Conservation (phyloP, 2,797 vertebrate genomes). For the Platyrinchus mystaceus region DNA sequence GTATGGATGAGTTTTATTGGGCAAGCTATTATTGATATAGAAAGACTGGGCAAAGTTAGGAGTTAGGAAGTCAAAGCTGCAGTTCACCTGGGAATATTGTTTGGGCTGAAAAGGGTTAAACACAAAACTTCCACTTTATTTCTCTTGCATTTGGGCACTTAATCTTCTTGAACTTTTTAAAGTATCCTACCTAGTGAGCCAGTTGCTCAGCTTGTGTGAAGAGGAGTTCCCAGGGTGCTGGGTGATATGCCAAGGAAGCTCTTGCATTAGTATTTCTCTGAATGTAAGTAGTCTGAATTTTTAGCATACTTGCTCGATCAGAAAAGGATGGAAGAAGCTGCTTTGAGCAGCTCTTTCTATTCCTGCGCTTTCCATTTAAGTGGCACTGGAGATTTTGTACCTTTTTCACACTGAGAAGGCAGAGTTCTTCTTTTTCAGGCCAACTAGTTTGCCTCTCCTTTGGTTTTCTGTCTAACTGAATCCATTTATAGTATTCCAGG, state of each 20-base stretch:
- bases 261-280: background rate
- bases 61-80: background rate
- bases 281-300: background rate
- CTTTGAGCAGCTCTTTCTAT: slow-evolving; percentile 10
- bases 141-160: background rate
- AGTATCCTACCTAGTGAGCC: background rate
- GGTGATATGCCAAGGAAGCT: background rate
- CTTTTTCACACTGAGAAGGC: background rate
- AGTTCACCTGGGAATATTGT: background rate
- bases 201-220: background rate
- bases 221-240: background rate
- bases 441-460: background rate
- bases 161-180: background rate
- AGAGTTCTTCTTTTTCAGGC: background rate
- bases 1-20: slow-evolving; percentile 42
- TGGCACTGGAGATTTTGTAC: background rate
- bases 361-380: background rate
- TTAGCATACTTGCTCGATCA: background rate
- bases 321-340: background rate
- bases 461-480: background rate
- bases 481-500: background rate
- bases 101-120: background rate
- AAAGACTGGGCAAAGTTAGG: background rate
- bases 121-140: background rate
- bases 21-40: background rate